A percentile compares a stretch with the other conserved stretches of the same genome.
These are phyloP conservation scores for Meteorus sp. DNA, from an alignment of 1,140 invertebrate species.

Conservation along the genomic window DNA sequence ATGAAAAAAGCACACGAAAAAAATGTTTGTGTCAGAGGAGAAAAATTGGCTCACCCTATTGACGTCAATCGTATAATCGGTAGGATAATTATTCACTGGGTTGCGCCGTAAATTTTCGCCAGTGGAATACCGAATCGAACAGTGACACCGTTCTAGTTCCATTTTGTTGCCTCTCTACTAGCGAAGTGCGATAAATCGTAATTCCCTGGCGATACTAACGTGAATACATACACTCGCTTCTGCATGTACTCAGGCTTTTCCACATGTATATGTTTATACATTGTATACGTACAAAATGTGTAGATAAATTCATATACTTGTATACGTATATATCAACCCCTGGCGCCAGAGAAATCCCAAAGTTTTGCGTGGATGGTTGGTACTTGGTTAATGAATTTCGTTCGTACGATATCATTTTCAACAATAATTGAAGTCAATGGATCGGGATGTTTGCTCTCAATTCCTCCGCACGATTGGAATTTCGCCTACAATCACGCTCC, in stretches of 20 bases:
- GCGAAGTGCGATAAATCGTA: slow-evolving; percentile 31
- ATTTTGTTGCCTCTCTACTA: slow-evolving; percentile 26
- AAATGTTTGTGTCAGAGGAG: background rate
- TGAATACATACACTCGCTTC: slow-evolving; percentile 6
- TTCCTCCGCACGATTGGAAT: slow-evolving; percentile 5
- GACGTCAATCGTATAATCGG: slow-evolving; percentile 27
- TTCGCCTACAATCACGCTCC: slow-evolving; percentile 4
- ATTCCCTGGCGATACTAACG: slow-evolving; percentile 22
- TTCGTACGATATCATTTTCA: slow-evolving; percentile 27
- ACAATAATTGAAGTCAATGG: slow-evolving; percentile 30
- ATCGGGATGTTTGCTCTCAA: background rate
- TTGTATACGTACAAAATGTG: background rate
- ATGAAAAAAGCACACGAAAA: no score
- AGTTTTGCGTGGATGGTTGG: slow-evolving; percentile 1
- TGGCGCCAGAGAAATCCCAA: slow-evolving; percentile 22
- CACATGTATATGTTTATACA: slow-evolving; percentile 2
- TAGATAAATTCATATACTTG: slow-evolving; percentile 19
- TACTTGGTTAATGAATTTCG: slow-evolving; percentile 31
- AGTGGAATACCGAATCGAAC: slow-evolving; percentile 23
- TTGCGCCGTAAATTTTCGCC: slow-evolving; percentile 23
- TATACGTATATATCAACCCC: slow-evolving; percentile 1
- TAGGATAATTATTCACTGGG: slow-evolving; percentile 27
- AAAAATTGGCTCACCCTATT: slow-evolving; percentile 13
- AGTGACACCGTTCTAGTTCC: slow-evolving; percentile 27
- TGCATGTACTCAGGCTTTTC: slow-evolving; percentile 9